Evolutionary conservation across 2,797 vertebrate genomes (phyloP), one percentile per base, ranked within the genome.

Genomic region (Novumbra hubbsi): DNA sequence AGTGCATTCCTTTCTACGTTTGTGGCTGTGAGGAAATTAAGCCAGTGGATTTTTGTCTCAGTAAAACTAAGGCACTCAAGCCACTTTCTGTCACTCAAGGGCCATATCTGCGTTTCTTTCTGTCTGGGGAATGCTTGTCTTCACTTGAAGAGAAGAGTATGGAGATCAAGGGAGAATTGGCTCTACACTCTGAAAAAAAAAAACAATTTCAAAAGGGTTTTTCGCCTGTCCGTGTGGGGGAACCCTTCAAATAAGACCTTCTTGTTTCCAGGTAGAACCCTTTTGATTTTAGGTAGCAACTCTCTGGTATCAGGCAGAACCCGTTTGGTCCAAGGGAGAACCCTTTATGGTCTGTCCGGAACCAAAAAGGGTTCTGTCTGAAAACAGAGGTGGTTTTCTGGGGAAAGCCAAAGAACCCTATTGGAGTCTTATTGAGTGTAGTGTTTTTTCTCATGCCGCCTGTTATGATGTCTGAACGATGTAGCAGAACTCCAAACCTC

Each of bases 1-100:
- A 99, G 97, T 98, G 96, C 96, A 98, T 99, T 99, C 96, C 96
- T 96, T 96, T 95, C 87, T 95, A 94, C 89, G 81, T 92, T 85
- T 92, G 93, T 95, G 94, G 93, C 92, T 68, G 6, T 27, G 68
- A 72, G 63, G 74, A 70, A 75, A 73, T 62, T 60, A 83, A 84
- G 84, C 78, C 80, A 55, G 52, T 78, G 83, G 74, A 73, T 77
- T 73, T 68, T 14, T 48, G 21, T n/a, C 38, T 24, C 7, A 41
- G 19, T 41, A 80, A 90, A 84, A 88, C 85, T 87, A 90, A 77
- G 84, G 91, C 80, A 14, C 55, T 60, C 55, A 27, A 27, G 21
- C 21, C 55, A 60, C 55, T 60, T 60, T 60, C 11, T 14, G 55
- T 27, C 55, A 60, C 24, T 60, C 55, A 60, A 60, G 55, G 55